phyloP scores from a whole-genome alignment of 2,113 vertebrate genomes.

The Phaetusa simplex region DNA sequence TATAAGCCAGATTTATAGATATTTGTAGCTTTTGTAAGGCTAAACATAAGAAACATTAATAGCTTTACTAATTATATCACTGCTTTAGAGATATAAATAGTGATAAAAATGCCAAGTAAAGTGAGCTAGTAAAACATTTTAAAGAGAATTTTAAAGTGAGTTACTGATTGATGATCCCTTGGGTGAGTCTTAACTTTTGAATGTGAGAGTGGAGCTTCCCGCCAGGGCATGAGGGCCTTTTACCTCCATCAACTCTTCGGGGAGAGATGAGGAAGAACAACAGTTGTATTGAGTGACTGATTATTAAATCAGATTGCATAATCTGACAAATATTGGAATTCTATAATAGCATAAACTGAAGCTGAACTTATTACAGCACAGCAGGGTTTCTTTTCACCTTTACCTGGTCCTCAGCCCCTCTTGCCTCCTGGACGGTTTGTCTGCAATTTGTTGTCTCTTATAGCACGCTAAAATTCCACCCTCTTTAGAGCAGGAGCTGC shows the following conservation, averaged over 20 bases:
- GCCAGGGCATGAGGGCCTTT: background rate
- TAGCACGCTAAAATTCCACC: background rate
- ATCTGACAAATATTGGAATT: constrained; percentile 37
- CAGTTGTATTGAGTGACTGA: background rate
- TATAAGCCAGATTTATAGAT: constrained; percentile 73
- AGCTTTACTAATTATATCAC: constrained; percentile 78
- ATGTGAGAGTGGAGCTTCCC: background rate
- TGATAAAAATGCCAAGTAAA: constrained; percentile 76
- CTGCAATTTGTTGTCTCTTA: background rate
- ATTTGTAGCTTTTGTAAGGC: constrained; percentile 66
- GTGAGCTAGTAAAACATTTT: constrained; percentile 73
- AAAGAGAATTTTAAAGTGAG: constrained; percentile 74
- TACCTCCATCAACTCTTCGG: background rate
- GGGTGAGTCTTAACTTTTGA: constrained; percentile 45
- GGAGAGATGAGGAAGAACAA: background rate
- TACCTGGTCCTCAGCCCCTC: background rate
- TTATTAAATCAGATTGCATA: constrained; percentile 28
- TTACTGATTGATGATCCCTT: constrained; percentile 66
- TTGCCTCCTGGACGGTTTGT: background rate
- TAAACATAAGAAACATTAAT: constrained; percentile 77
- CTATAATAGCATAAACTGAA: background rate
- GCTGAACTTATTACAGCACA: background rate
- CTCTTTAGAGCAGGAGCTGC: background rate
- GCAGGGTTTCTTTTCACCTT: background rate
- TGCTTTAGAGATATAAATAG: constrained; percentile 73